These are phyloP conservation scores for Acleris laterana DNA, from an alignment of 2,888 invertebrate genomes.

Conservation along the genomic window DNA sequence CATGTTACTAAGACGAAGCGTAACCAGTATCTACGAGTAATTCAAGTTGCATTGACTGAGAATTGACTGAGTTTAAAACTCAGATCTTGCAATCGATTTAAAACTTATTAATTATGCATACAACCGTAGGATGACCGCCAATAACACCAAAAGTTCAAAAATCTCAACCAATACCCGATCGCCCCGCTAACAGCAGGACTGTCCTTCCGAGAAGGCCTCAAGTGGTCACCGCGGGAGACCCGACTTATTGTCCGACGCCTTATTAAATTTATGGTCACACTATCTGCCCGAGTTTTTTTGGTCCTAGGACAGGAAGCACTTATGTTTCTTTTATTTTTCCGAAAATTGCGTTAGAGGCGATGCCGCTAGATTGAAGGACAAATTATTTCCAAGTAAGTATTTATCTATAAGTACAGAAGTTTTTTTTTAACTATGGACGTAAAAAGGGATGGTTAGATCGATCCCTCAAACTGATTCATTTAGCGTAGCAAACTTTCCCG, in stretches of 20 bases:
- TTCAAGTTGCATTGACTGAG: no score
- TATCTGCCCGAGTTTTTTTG: slow-evolving; percentile 36
- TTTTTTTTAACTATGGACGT: not conserved
- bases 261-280: slow-evolving; percentile 56
- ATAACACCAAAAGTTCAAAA: slow-evolving; percentile 3
- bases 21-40: no score
- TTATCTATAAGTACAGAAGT: not conserved
- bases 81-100: no score
- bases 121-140: no score
- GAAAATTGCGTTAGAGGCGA: slow-evolving; percentile 12
- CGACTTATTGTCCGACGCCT: slow-evolving; percentile 51
- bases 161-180: slow-evolving; percentile 41
- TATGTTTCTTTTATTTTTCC: slow-evolving; percentile 18
- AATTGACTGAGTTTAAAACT: no score
- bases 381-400: not conserved
- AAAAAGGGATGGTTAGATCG: no score
- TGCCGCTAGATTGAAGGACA: not conserved
- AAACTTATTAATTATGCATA: no score
- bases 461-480: no score
- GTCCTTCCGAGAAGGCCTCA: slow-evolving; percentile 62
- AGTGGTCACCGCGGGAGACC: slow-evolving; percentile 62
- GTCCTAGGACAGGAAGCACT: slow-evolving; percentile 29
- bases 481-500: no score
- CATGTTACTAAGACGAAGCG: no score
- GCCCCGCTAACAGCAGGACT: slow-evolving; percentile 45